Base-by-base conservation (phyloP, 2,113 vertebrate genomes). In the Gymnogyps californianus region DNA sequence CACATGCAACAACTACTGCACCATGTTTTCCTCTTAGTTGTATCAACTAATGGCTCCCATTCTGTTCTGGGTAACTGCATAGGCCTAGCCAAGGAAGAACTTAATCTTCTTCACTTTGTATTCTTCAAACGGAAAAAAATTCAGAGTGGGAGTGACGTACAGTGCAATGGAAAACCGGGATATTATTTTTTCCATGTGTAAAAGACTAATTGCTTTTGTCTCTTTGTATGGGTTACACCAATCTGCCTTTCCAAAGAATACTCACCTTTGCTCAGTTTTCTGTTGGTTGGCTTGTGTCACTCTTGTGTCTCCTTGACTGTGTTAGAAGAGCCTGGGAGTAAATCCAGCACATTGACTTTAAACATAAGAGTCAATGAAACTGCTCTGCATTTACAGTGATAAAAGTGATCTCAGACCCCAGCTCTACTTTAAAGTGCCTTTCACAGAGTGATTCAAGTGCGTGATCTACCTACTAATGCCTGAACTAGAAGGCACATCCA, bases 381-480 rank as follows among this genome's bases (percentile, higher is more conserved):
- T 89, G 36, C 32, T 83, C 51, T 88, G 66, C 9, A 1, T 77
- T 91, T 90, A 42, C 28, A n/a, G 61, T 54, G 83, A 71, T 67
- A 46, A 70, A 83, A 96, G 47, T 38, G 58, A 89, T 51, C 83
- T 86, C 77, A 61, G 93, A 77, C n/a, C 81, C 70, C 66, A 71
- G 51, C 44, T 92, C 77, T 95, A 67, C 95, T 96, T 96, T 95
- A 69, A 89, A 83, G 49, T 87, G 69, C 74, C 65, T 95, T 93
- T 93, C 66, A 36, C 59, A 62, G 66, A 61, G 54, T 6, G 28
- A 62, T 81, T 85, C 24, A 22, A 91, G 31, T 74, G 54, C 0
- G 0, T 94, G 91, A 80, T 85, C 17, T 86, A 67, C 51, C 79
- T 93, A 4, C 85, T 83, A 74, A 86, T 80, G 80, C 46, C 69